phyloP scores from a whole-genome alignment of 1,140 invertebrate genomes.

The Armadillidium nasatum region DNA sequence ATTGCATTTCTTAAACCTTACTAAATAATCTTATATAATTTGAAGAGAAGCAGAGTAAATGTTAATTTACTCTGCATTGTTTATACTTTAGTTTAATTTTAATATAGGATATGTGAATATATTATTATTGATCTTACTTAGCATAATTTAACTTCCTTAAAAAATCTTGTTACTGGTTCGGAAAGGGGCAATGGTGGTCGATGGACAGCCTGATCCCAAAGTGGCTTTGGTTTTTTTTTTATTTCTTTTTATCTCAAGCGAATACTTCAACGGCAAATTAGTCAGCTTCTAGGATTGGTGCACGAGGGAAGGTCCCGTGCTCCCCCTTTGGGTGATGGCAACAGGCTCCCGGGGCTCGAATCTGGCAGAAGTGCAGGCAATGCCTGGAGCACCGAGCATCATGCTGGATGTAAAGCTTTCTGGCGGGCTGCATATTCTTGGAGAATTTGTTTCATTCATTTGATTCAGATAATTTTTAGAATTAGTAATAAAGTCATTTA shows the following conservation, averaged over 20 bases:
- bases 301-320: constrained; percentile 38
- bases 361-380: constrained; percentile 43
- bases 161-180: constrained; percentile 17
- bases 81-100: too few species aligned
- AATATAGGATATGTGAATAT: too few species aligned
- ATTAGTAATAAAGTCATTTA: not conserved
- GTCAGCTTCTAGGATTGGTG: constrained; percentile 19
- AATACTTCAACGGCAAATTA: constrained; percentile 33
- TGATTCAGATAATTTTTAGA: not conserved
- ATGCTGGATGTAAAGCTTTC: constrained; percentile 43
- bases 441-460: constrained; percentile 20
- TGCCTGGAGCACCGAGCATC: constrained; percentile 40
- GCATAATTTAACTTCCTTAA: too few species aligned
- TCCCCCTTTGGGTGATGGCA: constrained; percentile 37
- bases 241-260: too few species aligned
- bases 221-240: too few species aligned
- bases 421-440: constrained; percentile 42
- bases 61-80: too few species aligned
- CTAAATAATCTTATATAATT: too few species aligned
- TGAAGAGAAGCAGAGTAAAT: too few species aligned
- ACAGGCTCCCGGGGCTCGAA: constrained; percentile 42
- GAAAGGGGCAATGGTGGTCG: constrained; percentile 33
- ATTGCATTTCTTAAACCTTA: not conserved
- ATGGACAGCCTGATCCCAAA: constrained; percentile 35
- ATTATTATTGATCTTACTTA: too few species aligned